Evolutionary conservation across 2,797 vertebrate species (phyloP).

Genomic region (Miichthys miiuy): DNA sequence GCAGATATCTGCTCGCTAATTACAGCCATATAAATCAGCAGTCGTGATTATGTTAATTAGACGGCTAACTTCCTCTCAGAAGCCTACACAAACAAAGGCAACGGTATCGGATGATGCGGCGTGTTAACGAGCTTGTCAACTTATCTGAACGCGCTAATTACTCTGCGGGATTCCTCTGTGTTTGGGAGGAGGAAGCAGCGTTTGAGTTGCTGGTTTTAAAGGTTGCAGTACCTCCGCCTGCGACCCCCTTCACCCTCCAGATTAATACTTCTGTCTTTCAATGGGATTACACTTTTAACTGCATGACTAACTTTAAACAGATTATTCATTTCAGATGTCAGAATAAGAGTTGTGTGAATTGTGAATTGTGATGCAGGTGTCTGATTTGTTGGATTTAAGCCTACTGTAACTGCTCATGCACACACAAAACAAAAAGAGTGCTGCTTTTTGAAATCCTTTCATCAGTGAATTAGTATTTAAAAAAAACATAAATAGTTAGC

Average conservation of each 20-base stretch:
- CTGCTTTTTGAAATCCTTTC: not conserved
- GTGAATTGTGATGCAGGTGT: conserved; percentile 10
- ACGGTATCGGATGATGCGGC: conserved; percentile 76
- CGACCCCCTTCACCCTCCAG: conserved; percentile 1
- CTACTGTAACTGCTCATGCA: not conserved
- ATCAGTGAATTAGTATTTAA: not conserved
- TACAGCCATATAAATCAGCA: conserved; percentile 84
- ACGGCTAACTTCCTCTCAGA: conserved; percentile 83
- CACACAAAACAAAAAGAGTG: not conserved
- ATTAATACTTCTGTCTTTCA: conserved; percentile 19
- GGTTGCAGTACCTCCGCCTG: conserved; percentile 26
- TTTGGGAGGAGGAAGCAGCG: conserved; percentile 34
- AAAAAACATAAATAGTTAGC: not conserved
- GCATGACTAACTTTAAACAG: not conserved
- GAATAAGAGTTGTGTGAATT: not conserved
- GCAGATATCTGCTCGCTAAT: conserved; percentile 76
- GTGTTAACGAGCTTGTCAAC: conserved; percentile 85
- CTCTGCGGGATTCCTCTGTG: conserved; percentile 62
- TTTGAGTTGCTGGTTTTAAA: conserved; percentile 37
- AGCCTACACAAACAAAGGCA: conserved; percentile 83
- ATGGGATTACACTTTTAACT: conserved; percentile 22
- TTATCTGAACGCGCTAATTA: conserved; percentile 84
- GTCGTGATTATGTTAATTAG: conserved; percentile 86
- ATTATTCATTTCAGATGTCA: not conserved
- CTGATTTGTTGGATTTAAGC: not conserved